Base-by-base conservation (phyloP, 1,140 invertebrate genomes). In the Drosophila malerkotliana region DNA sequence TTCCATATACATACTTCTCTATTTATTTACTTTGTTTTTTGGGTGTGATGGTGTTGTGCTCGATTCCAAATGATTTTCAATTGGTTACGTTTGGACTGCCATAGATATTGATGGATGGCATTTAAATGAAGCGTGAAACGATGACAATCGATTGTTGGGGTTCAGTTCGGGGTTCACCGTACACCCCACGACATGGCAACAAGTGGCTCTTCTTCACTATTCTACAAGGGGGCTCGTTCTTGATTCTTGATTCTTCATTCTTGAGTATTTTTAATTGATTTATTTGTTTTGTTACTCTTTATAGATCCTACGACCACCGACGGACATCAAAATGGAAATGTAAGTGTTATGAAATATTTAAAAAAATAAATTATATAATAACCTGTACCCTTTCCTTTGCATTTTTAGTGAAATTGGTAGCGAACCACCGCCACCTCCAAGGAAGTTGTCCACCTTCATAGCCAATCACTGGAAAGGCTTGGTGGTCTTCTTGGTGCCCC, bases 391-490 rank as follows among this genome's bases (percentile, higher is more conserved):
- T 44, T 48, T 14, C 26, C 0, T 41, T 32, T 34, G 9, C 5
- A 41, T 15, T 26, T 24, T 14, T 34, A 91, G 89, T 51, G 89
- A 91, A 77, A 75, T 72, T 24, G 72, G 63, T 5, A 28, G 26
- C 26, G 84, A 90, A 44, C 66, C 76, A 12, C 48, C 67, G 8
- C 72, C 79, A 8, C 69, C 73, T 4, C 67, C 57, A 2, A 48
- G 62, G 7, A 76, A 67, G 28, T 74, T 58, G 32, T 55, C 67
- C 21, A 71, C 71, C 26, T 90, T 92, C 72, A 59, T 88, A 37
- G 4, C 74, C 15, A 85, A 81, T 37, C 95, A 95, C 72, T 95
- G 95, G 95, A 94, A 93, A 78, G 93, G 94, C 4, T 73, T 95
- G 0, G 87, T 95, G 6, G 93, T 95, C 14, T 92, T 95, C 21